A percentile compares a stretch with the other conserved stretches of the same genome.
phyloP scores from a whole-genome alignment of 2,113 vertebrate genomes.

The Nothobranchius kuhntae region DNA sequence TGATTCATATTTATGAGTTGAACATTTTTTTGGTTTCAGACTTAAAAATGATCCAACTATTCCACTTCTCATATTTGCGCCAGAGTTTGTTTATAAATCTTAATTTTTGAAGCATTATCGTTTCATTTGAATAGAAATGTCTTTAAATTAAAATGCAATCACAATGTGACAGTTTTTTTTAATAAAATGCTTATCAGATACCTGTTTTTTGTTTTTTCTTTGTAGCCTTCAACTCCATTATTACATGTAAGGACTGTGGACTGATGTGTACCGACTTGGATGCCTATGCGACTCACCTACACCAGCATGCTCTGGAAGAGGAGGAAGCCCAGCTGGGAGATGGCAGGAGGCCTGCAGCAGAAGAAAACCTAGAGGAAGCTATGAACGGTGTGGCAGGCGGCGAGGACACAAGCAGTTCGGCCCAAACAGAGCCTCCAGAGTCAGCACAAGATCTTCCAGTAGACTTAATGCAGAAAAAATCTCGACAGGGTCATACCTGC shows the following conservation, averaged over 20 bases:
- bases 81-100: too few species aligned
- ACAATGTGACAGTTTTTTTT: not conserved
- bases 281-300: conserved; percentile 48
- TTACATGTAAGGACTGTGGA: conserved; percentile 63
- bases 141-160: not conserved
- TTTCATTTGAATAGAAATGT: not conserved
- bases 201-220: conserved; percentile 17
- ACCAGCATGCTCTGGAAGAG: conserved; percentile 52
- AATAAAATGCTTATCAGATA: not conserved
- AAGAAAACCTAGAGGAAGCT: conserved; percentile 1
- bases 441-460: not conserved
- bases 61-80: too few species aligned
- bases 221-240: conserved; percentile 28
- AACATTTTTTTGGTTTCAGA: not conserved
- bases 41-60: too few species aligned
- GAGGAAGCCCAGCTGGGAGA: conserved; percentile 8
- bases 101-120: too few species aligned
- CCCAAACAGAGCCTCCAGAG: conserved; percentile 3
- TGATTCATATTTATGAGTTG: not conserved
- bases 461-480: not conserved
- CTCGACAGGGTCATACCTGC: conserved; percentile 38
- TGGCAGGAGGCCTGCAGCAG: not conserved
- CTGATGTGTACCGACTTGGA: conserved; percentile 42
- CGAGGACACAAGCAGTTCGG: conserved; percentile 5
- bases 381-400: not conserved